These are phyloP conservation scores for rabbit (Oryctolagus cuniculus) DNA, from an alignment of 2,113 vertebrate species.

Conservation along the genomic window DNA sequence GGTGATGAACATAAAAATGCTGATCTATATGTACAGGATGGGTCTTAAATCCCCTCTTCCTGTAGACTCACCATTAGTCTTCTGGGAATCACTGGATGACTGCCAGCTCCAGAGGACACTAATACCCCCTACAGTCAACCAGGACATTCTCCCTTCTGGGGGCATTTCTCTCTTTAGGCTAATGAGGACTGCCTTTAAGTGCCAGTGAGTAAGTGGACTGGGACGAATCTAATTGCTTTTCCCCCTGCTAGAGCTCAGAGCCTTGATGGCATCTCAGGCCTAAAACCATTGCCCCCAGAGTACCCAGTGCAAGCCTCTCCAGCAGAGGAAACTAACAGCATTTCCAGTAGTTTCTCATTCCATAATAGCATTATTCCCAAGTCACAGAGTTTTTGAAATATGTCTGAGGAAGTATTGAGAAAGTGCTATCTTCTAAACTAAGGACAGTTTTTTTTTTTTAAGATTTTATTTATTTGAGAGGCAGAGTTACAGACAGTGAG, in stretches of 20 bases:
- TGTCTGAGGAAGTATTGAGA: slow-evolving; percentile 51
- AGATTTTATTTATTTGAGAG: too few species aligned
- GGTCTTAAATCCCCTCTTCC: background rate
- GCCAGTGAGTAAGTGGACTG: background rate
- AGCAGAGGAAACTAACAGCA: background rate
- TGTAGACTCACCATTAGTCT: background rate
- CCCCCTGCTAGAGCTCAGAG: background rate
- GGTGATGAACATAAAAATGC: accelerated
- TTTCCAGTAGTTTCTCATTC: background rate
- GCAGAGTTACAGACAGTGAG: too few species aligned
- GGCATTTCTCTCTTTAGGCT: background rate
- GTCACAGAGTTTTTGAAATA: slow-evolving; percentile 74
- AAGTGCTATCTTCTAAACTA: slow-evolving; percentile 68
- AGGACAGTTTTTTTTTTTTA: slow-evolving; percentile 42
- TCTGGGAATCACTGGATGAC: background rate
- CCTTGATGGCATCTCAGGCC: background rate
- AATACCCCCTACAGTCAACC: background rate
- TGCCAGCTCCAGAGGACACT: background rate
- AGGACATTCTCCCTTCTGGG: background rate
- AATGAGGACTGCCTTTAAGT: background rate
- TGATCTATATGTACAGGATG: background rate
- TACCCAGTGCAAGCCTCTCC: background rate
- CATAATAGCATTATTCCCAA: slow-evolving; percentile 46
- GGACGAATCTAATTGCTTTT: background rate
- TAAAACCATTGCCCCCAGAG: background rate